phyloP scores from a whole-genome alignment of 2,113 vertebrate species.

The Urocitellus parryii region DNA sequence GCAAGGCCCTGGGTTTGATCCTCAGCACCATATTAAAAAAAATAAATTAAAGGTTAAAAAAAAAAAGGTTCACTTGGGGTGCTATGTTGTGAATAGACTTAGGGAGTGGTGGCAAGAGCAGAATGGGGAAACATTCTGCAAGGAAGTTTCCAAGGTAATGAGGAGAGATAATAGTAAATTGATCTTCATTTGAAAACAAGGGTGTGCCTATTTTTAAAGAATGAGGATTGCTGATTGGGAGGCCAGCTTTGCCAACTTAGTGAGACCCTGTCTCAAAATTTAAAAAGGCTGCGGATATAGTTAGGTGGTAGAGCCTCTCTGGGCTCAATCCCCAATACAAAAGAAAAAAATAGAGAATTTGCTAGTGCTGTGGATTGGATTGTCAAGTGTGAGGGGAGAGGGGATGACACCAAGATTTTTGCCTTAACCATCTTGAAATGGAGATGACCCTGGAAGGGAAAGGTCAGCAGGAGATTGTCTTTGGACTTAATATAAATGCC shows the following conservation, averaged over 20 bases:
- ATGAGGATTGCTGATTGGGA: neutral
- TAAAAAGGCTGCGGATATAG: neutral
- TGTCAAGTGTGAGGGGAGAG: neutral
- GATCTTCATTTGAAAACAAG: slow-evolving; percentile 20
- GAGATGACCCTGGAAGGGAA: neutral
- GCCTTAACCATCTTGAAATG: slow-evolving; percentile 19
- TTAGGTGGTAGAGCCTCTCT: neutral
- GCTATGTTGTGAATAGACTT: neutral
- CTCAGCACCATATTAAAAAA: too few species aligned
- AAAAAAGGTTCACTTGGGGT: neutral
- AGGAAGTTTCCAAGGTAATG: slow-evolving; percentile 10
- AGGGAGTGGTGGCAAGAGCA: neutral
- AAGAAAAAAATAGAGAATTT: neutral
- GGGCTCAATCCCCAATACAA: neutral
- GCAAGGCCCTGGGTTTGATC: too few species aligned
- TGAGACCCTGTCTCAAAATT: neutral
- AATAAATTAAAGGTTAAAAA: too few species aligned
- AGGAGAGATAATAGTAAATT: neutral
- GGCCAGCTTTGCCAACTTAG: neutral
- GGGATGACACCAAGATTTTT: neutral
- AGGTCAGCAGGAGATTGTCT: neutral
- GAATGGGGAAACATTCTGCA: neutral
- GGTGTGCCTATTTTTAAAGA: slow-evolving; percentile 6
- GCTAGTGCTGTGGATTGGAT: neutral
- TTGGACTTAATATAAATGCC: neutral